These are phyloP conservation scores for Cyanoramphus novaezelandiae DNA, from an alignment of 2,113 vertebrate genomes.

Conservation along the genomic window DNA sequence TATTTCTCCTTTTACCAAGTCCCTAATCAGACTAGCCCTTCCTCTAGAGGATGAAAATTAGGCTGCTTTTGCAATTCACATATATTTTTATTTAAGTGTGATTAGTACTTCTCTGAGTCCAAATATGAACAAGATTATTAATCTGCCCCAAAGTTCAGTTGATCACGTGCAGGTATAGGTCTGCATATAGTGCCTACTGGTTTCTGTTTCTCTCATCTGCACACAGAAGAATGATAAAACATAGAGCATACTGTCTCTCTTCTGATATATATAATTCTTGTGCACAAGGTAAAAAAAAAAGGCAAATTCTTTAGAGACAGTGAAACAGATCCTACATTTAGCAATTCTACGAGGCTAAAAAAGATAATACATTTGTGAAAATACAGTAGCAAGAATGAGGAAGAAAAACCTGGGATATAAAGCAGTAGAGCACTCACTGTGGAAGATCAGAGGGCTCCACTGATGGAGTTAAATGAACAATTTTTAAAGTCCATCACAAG, in stretches of 20 bases:
- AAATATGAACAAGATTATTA: background rate
- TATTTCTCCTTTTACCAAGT: slow-evolving; percentile 8
- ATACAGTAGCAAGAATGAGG: background rate
- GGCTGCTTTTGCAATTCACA: background rate
- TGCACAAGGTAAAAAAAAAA: background rate
- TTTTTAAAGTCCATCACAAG: background rate
- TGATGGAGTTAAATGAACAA: background rate
- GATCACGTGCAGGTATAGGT: background rate
- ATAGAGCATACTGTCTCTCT: background rate
- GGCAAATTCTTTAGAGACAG: background rate
- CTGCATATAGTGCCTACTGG: background rate
- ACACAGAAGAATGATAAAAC: background rate
- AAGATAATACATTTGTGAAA: background rate
- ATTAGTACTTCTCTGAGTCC: background rate
- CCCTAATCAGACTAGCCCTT: background rate
- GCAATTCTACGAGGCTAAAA: background rate
- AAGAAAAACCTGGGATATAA: background rate
- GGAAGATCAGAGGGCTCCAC: background rate
- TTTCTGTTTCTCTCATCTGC: background rate
- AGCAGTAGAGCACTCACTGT: background rate
- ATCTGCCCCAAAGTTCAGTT: background rate
- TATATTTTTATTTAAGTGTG: background rate
- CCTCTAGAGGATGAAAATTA: background rate
- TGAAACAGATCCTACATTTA: background rate
- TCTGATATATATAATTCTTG: background rate